Base-by-base conservation (phyloP, 2,888 invertebrate genomes). In the Pseudolycoriella hygida region DNA sequence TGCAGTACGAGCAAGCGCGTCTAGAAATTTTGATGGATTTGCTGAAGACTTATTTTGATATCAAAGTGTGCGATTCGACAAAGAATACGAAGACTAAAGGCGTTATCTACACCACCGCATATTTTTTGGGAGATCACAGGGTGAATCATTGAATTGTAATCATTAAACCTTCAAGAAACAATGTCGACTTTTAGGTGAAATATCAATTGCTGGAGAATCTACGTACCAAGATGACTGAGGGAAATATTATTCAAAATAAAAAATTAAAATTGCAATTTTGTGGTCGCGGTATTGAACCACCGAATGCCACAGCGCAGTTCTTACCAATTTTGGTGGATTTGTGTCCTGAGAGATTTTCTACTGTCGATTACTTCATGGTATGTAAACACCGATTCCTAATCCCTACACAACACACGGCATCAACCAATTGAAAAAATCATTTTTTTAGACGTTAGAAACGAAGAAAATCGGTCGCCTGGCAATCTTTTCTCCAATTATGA, bases 331-430 rank as follows among this genome's bases (percentile, higher is more conserved):
- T 79, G 56, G 70, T 85, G 50, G 78, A 84, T 64, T 77, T 81
- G 50, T 86, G 87, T 59, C 88, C 88, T 1, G 76, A 79, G n/a
- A 73, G 84, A 59, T 88, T 88, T 64, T 84, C 83, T 17, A 87
- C 87, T 0, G 76, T 86, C 18, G 78, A 81, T 53, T 88, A 88
- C 60, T 88, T 77, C 61, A 25, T 25, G 25, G 25, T 25, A 8
- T 6, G 25, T 25, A 25, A 8, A 25, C n/a, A n/a, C n/a, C n/a
- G n/a, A n/a, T n/a, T n/a, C n/a, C n/a, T n/a, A n/a, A n/a, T n/a
- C n/a, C n/a, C n/a, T n/a, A n/a, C n/a, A 34, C 34, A 34, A 34
- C 15, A 14, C 34, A 12, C 6, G 30, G 30, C 20, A 42, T 45
- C n/a, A 37, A 37, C n/a, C 14, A 37, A 37, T 37, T 10, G 14